A percentile compares a stretch with the other conserved stretches of the same genome.
Evolutionary conservation across 1,140 invertebrate species (phyloP).

Genomic region (Drosophila parabipectinata): DNA sequence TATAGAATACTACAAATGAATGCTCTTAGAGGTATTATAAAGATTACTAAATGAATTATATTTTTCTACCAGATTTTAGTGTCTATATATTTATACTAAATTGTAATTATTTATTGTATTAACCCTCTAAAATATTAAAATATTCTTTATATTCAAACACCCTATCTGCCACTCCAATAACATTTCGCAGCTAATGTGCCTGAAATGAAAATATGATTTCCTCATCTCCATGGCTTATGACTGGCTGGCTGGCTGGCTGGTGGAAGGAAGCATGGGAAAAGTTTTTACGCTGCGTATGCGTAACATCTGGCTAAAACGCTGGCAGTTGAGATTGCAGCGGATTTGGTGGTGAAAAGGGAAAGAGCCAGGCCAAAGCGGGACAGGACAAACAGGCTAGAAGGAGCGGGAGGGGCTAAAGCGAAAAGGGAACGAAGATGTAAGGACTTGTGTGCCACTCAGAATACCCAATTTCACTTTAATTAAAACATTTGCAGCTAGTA

Average conservation of each 20-base stretch:
- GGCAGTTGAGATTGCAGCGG: constrained; percentile 60
- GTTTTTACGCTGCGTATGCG: constrained; percentile 77
- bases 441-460: constrained; percentile 67
- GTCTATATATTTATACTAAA: too few relatives aligned
- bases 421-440: constrained; percentile 27
- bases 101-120: not conserved
- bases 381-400: not conserved
- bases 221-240: constrained; percentile 30
- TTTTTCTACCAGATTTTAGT: too few relatives aligned
- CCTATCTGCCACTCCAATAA: not conserved
- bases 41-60: too few relatives aligned
- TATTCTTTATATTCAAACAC: not conserved
- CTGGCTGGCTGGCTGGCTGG: constrained; percentile 5
- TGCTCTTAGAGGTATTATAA: constrained; percentile 41
- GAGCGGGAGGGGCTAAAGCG: not conserved
- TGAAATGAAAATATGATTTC: constrained; percentile 41
- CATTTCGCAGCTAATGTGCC: constrained; percentile 45
- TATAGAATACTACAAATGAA: constrained; percentile 17
- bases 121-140: constrained; percentile 1
- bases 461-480: constrained; percentile 83
- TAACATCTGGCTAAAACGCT: constrained; percentile 75
- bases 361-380: not conserved
- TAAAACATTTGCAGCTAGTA: constrained; percentile 83
- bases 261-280: constrained; percentile 47
- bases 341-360: constrained; percentile 21